Conservation (phyloP, 2,888 invertebrate species). For the Gerris lacustris region DNA sequence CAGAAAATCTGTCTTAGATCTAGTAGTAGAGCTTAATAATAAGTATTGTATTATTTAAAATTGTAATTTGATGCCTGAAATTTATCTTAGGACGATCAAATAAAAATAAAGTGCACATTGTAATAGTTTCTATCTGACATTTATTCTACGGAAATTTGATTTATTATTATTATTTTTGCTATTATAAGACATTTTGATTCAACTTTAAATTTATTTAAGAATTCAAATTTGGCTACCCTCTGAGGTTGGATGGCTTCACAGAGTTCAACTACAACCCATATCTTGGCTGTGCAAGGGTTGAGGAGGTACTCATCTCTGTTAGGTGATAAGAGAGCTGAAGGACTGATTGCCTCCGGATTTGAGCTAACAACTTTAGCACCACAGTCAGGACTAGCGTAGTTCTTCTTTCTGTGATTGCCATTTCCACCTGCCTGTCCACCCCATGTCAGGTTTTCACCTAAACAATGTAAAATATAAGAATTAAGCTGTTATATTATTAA, state of each 20-base stretch:
- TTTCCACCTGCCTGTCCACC: constrained; percentile 41
- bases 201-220: no score
- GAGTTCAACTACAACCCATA: constrained; percentile 93
- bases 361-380: constrained; percentile 90
- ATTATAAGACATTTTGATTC: no score
- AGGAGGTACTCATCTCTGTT: constrained; percentile 95
- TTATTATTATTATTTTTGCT: no score
- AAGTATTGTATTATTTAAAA: no score
- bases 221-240: constrained; percentile 38
- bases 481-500: no score
- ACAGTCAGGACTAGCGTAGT: constrained; percentile 93
- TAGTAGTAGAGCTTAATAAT: no score
- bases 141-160: no score
- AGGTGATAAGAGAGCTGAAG: constrained; percentile 72
- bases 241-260: constrained; percentile 96
- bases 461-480: constrained; percentile 7
- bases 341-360: constrained; percentile 83
- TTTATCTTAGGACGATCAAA: no score
- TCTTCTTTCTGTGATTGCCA: constrained; percentile 66
- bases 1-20: no score
- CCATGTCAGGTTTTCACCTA: constrained; percentile 53
- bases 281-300: constrained; percentile 82
- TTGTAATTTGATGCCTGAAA: no score
- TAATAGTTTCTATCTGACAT: no score
- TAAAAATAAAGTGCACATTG: no score